Base-by-base conservation (phyloP, 2,113 vertebrate genomes). In the Prionailurus bengalensis region DNA sequence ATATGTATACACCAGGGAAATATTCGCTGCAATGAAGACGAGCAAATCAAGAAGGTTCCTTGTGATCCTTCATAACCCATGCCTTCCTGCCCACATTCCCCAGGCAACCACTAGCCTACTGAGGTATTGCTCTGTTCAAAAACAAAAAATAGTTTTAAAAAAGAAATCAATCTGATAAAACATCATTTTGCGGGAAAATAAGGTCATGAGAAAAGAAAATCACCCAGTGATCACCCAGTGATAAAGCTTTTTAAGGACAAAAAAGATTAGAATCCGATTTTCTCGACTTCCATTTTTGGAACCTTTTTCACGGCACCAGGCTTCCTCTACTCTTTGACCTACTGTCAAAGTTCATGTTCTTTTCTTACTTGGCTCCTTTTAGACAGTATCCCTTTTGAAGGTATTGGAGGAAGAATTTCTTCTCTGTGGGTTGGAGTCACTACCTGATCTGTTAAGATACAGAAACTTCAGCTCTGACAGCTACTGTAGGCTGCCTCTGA, bases 391-490 rank as follows among this genome's bases (percentile, higher is more conserved):
- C 29, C 42, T 84, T 74, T 27, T 39, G 70, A 97, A 93, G 87
- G 21, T n/a, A 73, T 94, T 85, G 95, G 84, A 89, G 53, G 70
- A 79, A 73, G 48, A 76, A 95, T 88, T 90, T 90, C 86, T 91
- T 90, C 79, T 87, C 42, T 86, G 14, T 42, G 88, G 80, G 42
- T 66, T 81, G 71, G 33, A 93, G 82, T 93, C 85, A 91, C 58
- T 73, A 8, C 31, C 86, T 85, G 76, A 73, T 95, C 70, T 61
- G 16, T 71, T 94, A 95, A 78, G 74, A 87, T 66, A 81, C n/a
- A 70, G 14, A 82, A 19, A 0, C 63, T 98, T 97, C 53, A 70
- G 19, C 80, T 94, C 89, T 95, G 86, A 96, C 80, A 96, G 86
- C 39, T 94, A 42, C 79, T 61, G 14, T 82, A 81, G 42, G 4